Evolutionary conservation across 2,113 vertebrate genomes (phyloP), one percentile per base, ranked within the genome.

Genomic region (Pao palembangensis): DNA sequence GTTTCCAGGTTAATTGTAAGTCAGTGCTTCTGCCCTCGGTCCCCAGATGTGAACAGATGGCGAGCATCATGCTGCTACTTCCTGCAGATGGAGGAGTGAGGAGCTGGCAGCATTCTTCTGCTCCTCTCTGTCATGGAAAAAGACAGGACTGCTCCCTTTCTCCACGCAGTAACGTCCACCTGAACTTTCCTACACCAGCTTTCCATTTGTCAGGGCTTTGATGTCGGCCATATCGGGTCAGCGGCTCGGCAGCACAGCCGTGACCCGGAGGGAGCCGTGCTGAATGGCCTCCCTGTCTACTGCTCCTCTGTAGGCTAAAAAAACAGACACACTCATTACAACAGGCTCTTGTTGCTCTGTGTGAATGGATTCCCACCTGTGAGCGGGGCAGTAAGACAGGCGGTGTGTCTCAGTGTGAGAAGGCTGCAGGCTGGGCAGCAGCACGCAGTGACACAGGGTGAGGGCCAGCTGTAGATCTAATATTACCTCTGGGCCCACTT

Each of bases 351-450:
- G 75, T 80, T 63, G 59, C 58, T 75, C 51, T 71, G 54, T 46
- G 67, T 78, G 68, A 81, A 83, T 79, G 79, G 81, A 88, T 86
- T 87, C 73, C 85, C 85, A 88, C 88, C 88, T 90, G 84, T 76
- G 74, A 73, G 51, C 18, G 28, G 44, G 54, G 13, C 69, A 63
- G 72, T n/a, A 56, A 78, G 68, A 62, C 34, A 41, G 67, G 62
- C 3, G 64, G 64, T 6, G 80, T 79, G 78, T 88, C 81, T 89
- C 85, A 81, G 76, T 80, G 58, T 64, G 53, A 75, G 66, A 65
- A 67, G 58, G 61, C 51, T 23, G 50, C 58, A 69, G 64, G 77
- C 54, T 16, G 51, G 70, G 58, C 61, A 54, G 75, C 58, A 53
- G 38, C 69, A 64, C 81, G 69, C 58, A 58, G 61, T 71, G 62